Percentiles rank a stretch among this genome's conserved stretches.
Evolutionary conservation across 2,888 invertebrate species (phyloP).

Genomic region (Melanostoma mellinum): DNA sequence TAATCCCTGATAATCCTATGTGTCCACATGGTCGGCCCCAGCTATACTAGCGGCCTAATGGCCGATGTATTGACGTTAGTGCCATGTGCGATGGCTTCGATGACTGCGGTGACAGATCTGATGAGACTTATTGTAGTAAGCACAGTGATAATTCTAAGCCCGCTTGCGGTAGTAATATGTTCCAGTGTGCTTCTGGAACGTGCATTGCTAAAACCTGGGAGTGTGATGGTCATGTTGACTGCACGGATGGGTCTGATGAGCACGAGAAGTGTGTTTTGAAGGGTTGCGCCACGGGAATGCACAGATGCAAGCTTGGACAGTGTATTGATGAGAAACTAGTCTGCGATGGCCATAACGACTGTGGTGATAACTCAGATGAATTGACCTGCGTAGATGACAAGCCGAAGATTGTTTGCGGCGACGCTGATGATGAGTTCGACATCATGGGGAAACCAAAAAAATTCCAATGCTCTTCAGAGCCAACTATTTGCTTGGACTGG

Average conservation of each 20-base stretch:
- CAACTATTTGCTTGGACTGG: conserved; percentile 77
- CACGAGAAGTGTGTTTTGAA: conserved; percentile 83
- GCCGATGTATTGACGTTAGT: conserved; percentile 82
- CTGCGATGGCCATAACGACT: conserved; percentile 85
- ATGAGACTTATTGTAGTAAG: conserved; percentile 82
- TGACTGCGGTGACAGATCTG: conserved; percentile 85
- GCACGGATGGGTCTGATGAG: conserved; percentile 89
- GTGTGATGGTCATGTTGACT: conserved; percentile 90
- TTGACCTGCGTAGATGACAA: conserved; percentile 78
- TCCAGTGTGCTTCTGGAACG: conserved; percentile 86
- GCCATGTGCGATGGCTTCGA: conserved; percentile 83
- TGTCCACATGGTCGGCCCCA: no score
- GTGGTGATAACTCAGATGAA: conserved; percentile 85
- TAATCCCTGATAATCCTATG: no score
- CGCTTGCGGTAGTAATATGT: conserved; percentile 82
- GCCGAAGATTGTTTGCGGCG: conserved; percentile 82
- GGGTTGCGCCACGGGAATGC: conserved; percentile 78
- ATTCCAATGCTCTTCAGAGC: conserved; percentile 79
- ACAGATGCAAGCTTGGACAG: conserved; percentile 82
- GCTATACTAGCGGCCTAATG: no score
- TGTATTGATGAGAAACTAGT: conserved; percentile 84
- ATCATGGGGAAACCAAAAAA: conserved; percentile 73
- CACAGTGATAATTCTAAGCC: conserved; percentile 67
- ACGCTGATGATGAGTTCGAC: conserved; percentile 72
- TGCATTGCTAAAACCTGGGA: conserved; percentile 87